Percentiles rank a stretch among this genome's conserved stretches.
phyloP scores from a whole-genome alignment of 2,113 vertebrate species.

The Serilophus lunatus region DNA sequence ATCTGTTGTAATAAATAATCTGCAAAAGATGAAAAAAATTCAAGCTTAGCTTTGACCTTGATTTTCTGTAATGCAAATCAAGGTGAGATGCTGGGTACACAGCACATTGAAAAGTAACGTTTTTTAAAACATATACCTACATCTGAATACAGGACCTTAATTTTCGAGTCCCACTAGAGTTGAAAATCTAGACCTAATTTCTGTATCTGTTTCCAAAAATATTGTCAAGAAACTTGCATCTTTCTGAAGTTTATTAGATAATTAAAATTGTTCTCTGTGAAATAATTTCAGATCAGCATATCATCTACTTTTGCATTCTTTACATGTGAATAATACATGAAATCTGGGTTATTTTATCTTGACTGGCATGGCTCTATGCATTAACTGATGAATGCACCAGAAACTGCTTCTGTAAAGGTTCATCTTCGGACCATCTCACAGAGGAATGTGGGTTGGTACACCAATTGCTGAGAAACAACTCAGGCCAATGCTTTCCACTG shows the following conservation, averaged over 20 bases:
- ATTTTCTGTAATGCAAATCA: constrained; percentile 38
- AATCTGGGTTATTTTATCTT: constrained; percentile 9
- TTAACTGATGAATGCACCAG: neutral
- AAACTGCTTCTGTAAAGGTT: neutral
- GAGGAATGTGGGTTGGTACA: neutral
- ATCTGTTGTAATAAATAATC: constrained; percentile 23
- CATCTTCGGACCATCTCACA: neutral
- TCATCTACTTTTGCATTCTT: neutral
- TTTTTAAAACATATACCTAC: neutral
- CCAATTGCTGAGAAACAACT: neutral
- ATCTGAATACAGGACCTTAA: neutral
- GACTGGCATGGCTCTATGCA: neutral
- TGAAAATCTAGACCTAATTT: constrained; percentile 52
- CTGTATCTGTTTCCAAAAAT: constrained; percentile 43
- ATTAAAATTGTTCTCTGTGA: constrained; percentile 21
- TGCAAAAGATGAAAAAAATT: constrained; percentile 30
- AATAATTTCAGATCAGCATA: constrained; percentile 37
- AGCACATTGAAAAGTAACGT: neutral
- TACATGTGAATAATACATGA: neutral
- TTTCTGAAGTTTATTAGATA: constrained; percentile 33
- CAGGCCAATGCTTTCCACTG: neutral
- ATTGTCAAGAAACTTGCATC: neutral
- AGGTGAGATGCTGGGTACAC: neutral
- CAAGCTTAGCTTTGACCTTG: constrained; percentile 23
- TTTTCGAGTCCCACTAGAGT: constrained; percentile 2